Conservation (phyloP, 2,113 vertebrate genomes). For the Hippoglossus stenolepis region DNA sequence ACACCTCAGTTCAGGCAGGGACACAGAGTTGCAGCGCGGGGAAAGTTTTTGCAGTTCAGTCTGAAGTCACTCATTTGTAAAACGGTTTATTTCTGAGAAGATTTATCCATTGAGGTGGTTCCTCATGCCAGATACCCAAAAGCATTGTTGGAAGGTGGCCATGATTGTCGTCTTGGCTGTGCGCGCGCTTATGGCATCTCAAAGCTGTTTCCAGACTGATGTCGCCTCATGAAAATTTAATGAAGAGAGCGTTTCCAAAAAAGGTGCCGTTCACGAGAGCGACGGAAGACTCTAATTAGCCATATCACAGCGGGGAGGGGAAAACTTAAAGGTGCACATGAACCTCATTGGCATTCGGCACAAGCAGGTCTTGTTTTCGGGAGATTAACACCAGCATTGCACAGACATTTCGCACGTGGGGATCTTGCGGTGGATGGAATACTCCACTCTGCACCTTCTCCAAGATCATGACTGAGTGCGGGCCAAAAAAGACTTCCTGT, state of each 20-base stretch:
- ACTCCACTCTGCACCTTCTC: conserved; percentile 24
- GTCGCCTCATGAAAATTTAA: conserved; percentile 76
- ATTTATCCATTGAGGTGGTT: conserved; percentile 71
- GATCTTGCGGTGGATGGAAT: conserved; percentile 23
- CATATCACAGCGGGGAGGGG: conserved; percentile 57
- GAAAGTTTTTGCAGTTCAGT: conserved; percentile 72
- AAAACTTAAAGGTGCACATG: conserved; percentile 59
- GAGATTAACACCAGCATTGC: conserved; percentile 46
- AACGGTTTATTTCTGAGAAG: conserved; percentile 65
- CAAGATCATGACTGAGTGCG: conserved; percentile 33
- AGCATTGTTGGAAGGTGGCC: conserved; percentile 83
- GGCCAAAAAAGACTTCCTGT: conserved; percentile 44
- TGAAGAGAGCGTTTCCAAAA: conserved; percentile 67
- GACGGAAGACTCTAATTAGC: conserved; percentile 71
- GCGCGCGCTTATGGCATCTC: conserved; percentile 60
- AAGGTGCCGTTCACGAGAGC: conserved; percentile 66
- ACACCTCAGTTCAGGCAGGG: conserved; percentile 63
- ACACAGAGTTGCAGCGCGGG: conserved; percentile 49
- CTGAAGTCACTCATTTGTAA: conserved; percentile 72
- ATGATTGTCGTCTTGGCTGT: conserved; percentile 72
- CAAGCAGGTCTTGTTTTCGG: conserved; percentile 52
- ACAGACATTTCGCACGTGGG: conserved; percentile 41
- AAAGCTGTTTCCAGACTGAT: conserved; percentile 76
- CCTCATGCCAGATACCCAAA: conserved; percentile 88
- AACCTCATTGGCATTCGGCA: conserved; percentile 55